These are phyloP conservation scores for Oreochromis niloticus DNA, from an alignment of 2,113 vertebrate genomes.

Conservation along the genomic window DNA sequence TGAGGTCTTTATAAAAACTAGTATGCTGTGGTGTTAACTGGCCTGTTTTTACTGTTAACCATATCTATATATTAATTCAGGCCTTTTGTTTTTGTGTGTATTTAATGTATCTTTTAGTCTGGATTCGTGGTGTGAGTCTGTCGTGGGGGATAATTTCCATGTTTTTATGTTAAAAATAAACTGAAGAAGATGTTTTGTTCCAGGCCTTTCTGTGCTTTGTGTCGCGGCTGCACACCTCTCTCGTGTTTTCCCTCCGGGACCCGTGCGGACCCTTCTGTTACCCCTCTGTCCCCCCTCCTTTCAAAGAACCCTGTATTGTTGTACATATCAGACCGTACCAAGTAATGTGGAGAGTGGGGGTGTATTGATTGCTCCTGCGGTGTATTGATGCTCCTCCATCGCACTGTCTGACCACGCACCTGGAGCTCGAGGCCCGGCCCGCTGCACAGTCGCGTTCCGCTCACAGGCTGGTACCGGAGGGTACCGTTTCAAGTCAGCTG, in stretches of 20 bases:
- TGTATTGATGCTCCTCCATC: background rate
- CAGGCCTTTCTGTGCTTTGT: background rate
- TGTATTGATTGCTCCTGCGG: background rate
- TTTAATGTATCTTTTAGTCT: background rate
- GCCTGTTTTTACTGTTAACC: background rate
- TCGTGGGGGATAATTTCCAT: accelerated
- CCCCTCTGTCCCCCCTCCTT: background rate
- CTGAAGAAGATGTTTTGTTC: background rate
- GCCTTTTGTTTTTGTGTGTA: background rate
- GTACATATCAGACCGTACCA: conserved; percentile 41
- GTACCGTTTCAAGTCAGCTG: background rate
- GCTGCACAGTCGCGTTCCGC: background rate
- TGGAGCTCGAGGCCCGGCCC: background rate
- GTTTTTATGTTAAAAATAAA: background rate
- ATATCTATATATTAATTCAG: background rate
- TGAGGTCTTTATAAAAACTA: background rate
- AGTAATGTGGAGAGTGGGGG: conserved; percentile 8
- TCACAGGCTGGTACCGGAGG: background rate
- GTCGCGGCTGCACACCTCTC: background rate
- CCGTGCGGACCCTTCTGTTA: background rate
- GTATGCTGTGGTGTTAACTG: background rate
- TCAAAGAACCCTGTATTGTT: background rate
- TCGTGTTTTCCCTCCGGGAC: background rate
- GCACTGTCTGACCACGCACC: conserved; percentile 18
- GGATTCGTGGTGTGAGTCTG: background rate